These are phyloP conservation scores for Clarias batrachus DNA, from an alignment of 2,113 vertebrate species.

Conservation along the genomic window DNA sequence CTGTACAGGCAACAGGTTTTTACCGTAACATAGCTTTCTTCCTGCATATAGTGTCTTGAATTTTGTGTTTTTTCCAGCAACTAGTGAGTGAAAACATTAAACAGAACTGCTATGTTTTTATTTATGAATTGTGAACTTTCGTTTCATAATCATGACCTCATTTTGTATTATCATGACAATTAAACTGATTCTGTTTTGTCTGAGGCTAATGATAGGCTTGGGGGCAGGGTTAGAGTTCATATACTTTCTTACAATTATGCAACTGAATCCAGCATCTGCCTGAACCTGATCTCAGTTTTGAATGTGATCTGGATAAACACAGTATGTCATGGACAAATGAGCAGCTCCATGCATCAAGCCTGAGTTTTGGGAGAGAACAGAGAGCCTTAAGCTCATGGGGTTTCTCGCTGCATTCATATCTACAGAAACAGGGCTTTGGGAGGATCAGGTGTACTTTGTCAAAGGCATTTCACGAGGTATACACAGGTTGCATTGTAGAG, in stretches of 20 bases:
- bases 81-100: not conserved
- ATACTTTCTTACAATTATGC: not conserved
- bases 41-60: not conserved
- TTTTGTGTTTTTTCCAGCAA: not conserved
- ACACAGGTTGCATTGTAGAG: slow-evolving; percentile 42
- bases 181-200: not conserved
- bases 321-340: not conserved
- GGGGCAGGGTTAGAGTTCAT: not conserved
- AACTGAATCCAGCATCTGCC: not conserved
- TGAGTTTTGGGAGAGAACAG: not conserved
- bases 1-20: not conserved
- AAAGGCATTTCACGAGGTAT: slow-evolving; percentile 17
- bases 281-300: slow-evolving; percentile 5
- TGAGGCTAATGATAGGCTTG: not conserved
- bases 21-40: not conserved
- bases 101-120: not conserved
- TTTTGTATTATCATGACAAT: not conserved
- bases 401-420: slow-evolving; percentile 4
- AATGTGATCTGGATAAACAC: not conserved
- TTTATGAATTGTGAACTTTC: not conserved
- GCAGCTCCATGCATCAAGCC: not conserved
- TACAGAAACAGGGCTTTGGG: slow-evolving; percentile 25
- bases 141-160: not conserved
- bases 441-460: slow-evolving; percentile 44
- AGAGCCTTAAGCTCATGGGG: not conserved